Base-by-base conservation (phyloP, 37 sponge, comb jelly and placozoan genomes). In the Axinella damicornis region DNA sequence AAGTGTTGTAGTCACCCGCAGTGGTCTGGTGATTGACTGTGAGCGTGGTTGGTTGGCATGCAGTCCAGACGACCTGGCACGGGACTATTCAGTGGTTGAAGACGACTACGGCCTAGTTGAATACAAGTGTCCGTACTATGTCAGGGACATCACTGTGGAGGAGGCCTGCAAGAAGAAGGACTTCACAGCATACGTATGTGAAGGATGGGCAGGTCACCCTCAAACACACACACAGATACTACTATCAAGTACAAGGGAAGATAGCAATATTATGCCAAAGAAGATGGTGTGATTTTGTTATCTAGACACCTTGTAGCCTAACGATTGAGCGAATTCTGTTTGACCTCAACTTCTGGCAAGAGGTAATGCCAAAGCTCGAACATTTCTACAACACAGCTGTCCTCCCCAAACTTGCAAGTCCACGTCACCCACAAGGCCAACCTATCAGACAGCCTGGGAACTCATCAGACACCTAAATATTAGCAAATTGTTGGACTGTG, bases 201-300 rank as follows among this genome's bases (percentile, higher is more conserved):
- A n/a, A n/a, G n/a, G n/a, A n/a, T n/a, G n/a, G n/a, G n/a, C n/a
- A n/a, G n/a, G n/a, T n/a, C n/a, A n/a, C n/a, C n/a, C 64, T 78
- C 14, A 59, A 62, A 78, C 15, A 16, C 6, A 81, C 33, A 28
- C 82, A 81, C 30, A 16, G 19, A 18, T 81, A 84, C 38, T 84
- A 76, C 65, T 14, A 35, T 2, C 85, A 84, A 76, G 77, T 84
- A 15, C 85, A 84, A 57, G 85, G 85, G 28, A 76, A 84, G 65
- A 65, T 84, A 70, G 77, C 77, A 37, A 35, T 84, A n/a, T n/a
- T n/a, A 31, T 19, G 57, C 20, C 22, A 84, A 34, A 54, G 84
- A 55, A 22, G 21, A 11, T 84, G 85, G 85, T 84, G 85, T 53
- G 85, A 84, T 57, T 84, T 84, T 65, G 56, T 84, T 27, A 58